These are phyloP conservation scores for Myrmecobius fasciatus DNA, from an alignment of 2,113 vertebrate genomes.

Conservation along the genomic window DNA sequence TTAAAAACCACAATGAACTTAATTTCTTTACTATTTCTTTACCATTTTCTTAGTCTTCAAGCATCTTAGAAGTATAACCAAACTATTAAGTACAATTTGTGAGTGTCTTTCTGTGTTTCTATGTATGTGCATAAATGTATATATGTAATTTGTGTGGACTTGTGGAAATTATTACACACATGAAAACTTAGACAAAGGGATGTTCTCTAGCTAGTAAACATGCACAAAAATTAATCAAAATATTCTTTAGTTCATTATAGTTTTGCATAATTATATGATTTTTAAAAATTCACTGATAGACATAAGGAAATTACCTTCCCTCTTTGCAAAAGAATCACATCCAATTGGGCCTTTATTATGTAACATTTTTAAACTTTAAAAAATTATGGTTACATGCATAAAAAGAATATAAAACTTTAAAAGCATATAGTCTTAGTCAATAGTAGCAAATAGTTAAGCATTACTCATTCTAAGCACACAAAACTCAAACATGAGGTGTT, in stretches of 20 bases:
- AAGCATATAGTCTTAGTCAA: slow-evolving; percentile 61
- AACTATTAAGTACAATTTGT: not conserved
- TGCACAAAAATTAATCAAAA: not conserved
- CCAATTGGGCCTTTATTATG: slow-evolving; percentile 33
- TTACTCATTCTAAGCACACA: slow-evolving; percentile 65
- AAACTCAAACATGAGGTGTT: slow-evolving; percentile 71
- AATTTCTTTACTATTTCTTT: not conserved
- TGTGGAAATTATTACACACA: not conserved
- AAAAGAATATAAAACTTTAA: not conserved
- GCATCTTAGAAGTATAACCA: not conserved
- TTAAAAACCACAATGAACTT: not conserved
- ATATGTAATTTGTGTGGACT: not conserved
- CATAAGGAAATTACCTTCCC: slow-evolving; percentile 36
- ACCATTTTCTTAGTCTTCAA: not conserved
- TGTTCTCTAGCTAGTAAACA: not conserved
- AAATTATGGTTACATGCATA: not conserved
- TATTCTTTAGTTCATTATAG: not conserved
- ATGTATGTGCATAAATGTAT: not conserved
- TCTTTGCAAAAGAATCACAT: slow-evolving; percentile 56
- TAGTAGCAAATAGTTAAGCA: slow-evolving; percentile 67
- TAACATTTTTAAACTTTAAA: slow-evolving; percentile 49
- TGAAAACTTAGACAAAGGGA: not conserved
- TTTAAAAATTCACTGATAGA: not conserved
- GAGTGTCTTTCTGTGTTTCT: not conserved
- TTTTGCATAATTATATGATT: not conserved